Evolutionary conservation across 2,888 invertebrate genomes (phyloP), one percentile per base, ranked within the genome.

Genomic region (Automeris io): DNA sequence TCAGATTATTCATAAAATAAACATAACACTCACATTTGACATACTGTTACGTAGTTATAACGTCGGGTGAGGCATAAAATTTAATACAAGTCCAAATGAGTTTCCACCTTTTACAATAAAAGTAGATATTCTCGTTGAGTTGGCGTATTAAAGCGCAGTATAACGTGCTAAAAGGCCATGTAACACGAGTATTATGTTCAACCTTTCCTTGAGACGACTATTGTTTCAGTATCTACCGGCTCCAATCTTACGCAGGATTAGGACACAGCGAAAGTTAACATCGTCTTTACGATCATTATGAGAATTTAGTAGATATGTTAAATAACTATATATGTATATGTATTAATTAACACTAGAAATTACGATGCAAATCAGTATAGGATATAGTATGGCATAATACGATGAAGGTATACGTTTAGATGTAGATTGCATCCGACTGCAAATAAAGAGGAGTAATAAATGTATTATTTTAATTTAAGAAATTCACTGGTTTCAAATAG

Each of bases 141-240:
- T 45, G 41, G 37, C 48, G 44, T 50, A 49, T 51, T 54, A 49
- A 56, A 45, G 46, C 43, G 48, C 43, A 45, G 45, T 44, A 38
- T 45, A 55, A 49, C 42, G 51, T 52, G 55, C 49, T 56, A 58
- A 64, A 61, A 57, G 58, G 45, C 51, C 42, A 44, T 50, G 51
- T 55, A 54, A 60, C 51, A 53, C 46, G 48, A 58, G 51, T 53
- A 49, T 57, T 58, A 54, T 51, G 52, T 51, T 50, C 54, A 49
- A 37, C 50, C 47, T 49, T 59, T 59, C 46, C 46, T 62, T 37
- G 36, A 53, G 51, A 48, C 57, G 43, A 54, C 51, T 51, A 57
- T 66, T 61, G 60, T 61, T 48, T 43, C 48, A 46, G 44, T 47
- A 50, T 46, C 46, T 46, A 61, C 53, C 48, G 51, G 43, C 51